Evolutionary conservation across 2,888 invertebrate species (phyloP).

Genomic region (Ornithoptera alexandrae): DNA sequence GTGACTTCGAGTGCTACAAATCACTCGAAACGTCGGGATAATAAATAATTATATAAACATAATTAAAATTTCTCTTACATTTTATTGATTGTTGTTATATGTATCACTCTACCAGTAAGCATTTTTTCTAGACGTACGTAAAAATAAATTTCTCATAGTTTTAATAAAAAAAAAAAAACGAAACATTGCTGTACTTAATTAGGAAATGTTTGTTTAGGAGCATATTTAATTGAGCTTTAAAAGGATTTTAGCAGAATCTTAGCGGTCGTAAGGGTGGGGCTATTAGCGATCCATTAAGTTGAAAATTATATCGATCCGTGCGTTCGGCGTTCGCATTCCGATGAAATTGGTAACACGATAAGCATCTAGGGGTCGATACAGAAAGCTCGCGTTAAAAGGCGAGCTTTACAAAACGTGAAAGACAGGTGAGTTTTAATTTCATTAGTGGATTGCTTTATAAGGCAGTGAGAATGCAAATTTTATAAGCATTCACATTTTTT

Average conservation of each 20-base stretch:
- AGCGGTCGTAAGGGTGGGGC: conserved; percentile 47
- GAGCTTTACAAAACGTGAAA: conserved; percentile 44
- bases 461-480: conserved; percentile 28
- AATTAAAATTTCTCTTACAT: no score
- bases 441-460: conserved; percentile 28
- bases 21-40: no score
- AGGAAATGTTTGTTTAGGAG: conserved; percentile 32
- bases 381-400: conserved; percentile 36
- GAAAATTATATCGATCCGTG: conserved; percentile 59
- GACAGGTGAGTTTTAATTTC: conserved; percentile 32
- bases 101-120: no score
- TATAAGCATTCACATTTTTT: conserved; percentile 13
- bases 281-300: conserved; percentile 65
- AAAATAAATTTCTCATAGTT: not conserved
- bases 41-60: no score
- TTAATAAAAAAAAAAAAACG: not conserved
- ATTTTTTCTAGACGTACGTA: not conserved
- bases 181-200: conserved; percentile 27
- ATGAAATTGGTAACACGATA: conserved; percentile 75
- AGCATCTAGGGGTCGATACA: conserved; percentile 61
- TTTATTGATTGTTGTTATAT: no score
- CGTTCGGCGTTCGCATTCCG: conserved; percentile 68
- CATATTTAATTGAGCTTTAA: conserved; percentile 33
- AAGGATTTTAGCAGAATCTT: conserved; percentile 43
- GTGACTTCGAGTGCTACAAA: no score